A percentile compares a stretch with the other conserved stretches of the same genome.
Conservation (phyloP, 92 coral and sea anemone genomes). For the Pocillopora grandis region DNA sequence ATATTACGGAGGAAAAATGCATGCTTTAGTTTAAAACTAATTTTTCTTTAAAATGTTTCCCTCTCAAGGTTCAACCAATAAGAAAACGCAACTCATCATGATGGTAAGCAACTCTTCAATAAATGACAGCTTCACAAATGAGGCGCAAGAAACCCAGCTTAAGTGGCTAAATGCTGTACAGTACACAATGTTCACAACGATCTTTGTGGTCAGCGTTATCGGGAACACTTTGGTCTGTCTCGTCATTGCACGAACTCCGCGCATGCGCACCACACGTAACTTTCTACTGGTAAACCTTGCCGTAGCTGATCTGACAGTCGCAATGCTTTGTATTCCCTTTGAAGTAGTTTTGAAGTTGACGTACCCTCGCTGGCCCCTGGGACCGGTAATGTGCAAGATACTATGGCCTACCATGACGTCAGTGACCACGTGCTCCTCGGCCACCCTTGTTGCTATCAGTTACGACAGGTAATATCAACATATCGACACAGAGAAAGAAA, state of each 20-base stretch:
- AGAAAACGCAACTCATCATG: background rate
- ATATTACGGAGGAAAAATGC: no score
- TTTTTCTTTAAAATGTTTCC: no score
- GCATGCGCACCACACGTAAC: conserved; percentile 89
- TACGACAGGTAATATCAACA: conserved; percentile 57
- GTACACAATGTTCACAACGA: conserved; percentile 55
- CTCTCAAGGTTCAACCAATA: no score
- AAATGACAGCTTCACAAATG: background rate
- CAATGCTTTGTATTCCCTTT: conserved; percentile 84
- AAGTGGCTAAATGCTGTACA: conserved; percentile 22
- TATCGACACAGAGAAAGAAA: background rate
- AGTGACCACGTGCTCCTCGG: conserved; percentile 86
- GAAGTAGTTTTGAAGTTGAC: conserved; percentile 64
- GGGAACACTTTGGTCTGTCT: conserved; percentile 83
- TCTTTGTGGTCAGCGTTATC: conserved; percentile 74
- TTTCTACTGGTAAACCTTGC: conserved; percentile 83
- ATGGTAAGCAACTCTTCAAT: conserved; percentile 3
- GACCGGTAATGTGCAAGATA: conserved; percentile 72
- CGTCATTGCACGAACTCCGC: conserved; percentile 73
- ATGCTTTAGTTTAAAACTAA: no score
- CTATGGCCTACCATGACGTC: conserved; percentile 92
- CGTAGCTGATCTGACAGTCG: conserved; percentile 84
- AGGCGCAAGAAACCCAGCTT: background rate
- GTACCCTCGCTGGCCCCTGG: conserved; percentile 71
- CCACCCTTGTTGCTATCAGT: conserved; percentile 86